Evolutionary conservation across 2,113 vertebrate genomes (phyloP), one percentile per base, ranked within the genome.

Genomic region (Pantherophis guttatus): DNA sequence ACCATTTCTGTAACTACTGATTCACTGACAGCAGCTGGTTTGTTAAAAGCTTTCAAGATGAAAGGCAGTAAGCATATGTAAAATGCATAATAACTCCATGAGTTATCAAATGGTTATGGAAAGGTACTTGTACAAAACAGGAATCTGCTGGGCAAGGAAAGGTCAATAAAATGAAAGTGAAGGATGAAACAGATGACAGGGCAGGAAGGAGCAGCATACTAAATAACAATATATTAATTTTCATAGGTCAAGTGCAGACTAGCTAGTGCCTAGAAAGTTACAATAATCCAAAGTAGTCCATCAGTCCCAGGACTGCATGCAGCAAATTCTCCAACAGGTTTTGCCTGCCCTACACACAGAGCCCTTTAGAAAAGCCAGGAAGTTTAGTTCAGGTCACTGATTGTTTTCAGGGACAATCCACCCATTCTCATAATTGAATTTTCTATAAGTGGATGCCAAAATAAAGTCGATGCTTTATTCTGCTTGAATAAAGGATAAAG

Each of bases 81-180:
- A 91, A 94, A 95, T 95, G 94, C 96, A 97, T 95, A 96, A 96
- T 94, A 93, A 95, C 26, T 26, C 26, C 53, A 96, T 92, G 95
- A 94, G 95, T 87, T 94, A 94, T 94, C 90, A 95, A 97, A 12
- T 12, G 29, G 29, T n/a, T 29, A 13, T n/a, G 95, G 90, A 96
- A 95, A n/a, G 88, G 86, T 81, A 94, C 92, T 94, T 89, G 55
- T 94, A 93, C 53, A 93, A 94, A 95, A 92, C 62, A 24, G 92
- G 94, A 94, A 95, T 93, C 96, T 94, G 52, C 94, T 93, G 89
- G 95, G 94, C 90, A 92, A 93, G 39, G 85, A 17, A 88, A 95
- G 92, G 70, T 3, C 86, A 95, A 93, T 70, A 95, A 96, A 91
- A 92, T 86, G 94, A 95, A 93, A 94, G 93, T 91, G 93, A 93